Evolutionary conservation across 1,140 invertebrate species (phyloP).

Genomic region (Drosophila melanica): DNA sequence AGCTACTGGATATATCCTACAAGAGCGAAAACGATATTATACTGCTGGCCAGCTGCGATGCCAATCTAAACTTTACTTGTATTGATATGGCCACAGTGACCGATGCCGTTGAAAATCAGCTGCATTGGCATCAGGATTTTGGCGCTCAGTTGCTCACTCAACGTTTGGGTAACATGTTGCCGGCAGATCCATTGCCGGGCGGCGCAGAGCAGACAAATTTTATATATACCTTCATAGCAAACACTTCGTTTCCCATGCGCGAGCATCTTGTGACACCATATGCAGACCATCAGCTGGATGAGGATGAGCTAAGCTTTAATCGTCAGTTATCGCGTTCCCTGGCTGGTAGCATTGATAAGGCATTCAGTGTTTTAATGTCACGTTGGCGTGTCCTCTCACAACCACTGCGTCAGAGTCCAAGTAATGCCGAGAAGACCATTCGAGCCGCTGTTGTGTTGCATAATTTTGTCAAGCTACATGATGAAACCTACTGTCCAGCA

Average conservation of each 20-base stretch:
- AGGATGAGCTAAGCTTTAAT: constrained; percentile 13
- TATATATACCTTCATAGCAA: constrained; percentile 12
- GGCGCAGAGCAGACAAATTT: too few relatives aligned
- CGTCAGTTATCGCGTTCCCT: constrained; percentile 1
- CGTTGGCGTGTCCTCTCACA: constrained; percentile 24
- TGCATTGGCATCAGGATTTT: constrained; percentile 24
- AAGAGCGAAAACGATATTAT: constrained; percentile 11
- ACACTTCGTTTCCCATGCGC: constrained; percentile 4
- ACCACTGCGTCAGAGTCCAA: neutral
- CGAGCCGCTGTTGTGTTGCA: constrained; percentile 23
- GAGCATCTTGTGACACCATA: constrained; percentile 9
- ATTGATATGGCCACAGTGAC: constrained; percentile 11
- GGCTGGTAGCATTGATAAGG: constrained; percentile 12
- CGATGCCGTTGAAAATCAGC: neutral
- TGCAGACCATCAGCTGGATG: neutral
- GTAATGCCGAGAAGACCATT: constrained; percentile 22
- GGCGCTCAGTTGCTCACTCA: neutral
- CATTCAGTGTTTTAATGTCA: constrained; percentile 22
- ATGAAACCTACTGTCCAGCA: constrained; percentile 15
- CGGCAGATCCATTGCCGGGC: neutral
- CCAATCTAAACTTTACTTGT: constrained; percentile 10
- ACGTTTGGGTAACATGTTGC: neutral
- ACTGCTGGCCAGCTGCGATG: constrained; percentile 21
- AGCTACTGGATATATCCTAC: constrained; percentile 10
- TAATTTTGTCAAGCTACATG: constrained; percentile 27